Conservation (phyloP, 2,888 invertebrate genomes). For the Drosophila planitibia region DNA sequence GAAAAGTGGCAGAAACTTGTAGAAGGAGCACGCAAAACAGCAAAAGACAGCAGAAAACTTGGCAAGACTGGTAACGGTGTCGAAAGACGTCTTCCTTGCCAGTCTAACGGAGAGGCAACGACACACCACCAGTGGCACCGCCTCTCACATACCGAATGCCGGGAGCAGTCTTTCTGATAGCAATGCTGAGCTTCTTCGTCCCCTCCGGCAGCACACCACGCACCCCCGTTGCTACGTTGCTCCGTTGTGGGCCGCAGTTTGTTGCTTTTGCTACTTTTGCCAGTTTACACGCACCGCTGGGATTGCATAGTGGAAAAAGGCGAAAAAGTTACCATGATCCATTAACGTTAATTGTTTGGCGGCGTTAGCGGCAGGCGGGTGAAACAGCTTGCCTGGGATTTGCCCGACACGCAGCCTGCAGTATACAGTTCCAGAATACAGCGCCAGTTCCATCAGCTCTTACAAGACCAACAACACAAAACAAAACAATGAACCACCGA, state of each 20-base stretch:
- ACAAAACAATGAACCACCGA: constrained; percentile 45
- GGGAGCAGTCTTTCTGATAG: constrained; percentile 41
- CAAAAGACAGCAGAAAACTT: constrained; percentile 80
- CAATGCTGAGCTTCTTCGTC: constrained; percentile 32
- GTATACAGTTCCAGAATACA: constrained; percentile 17
- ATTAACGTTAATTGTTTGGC: constrained; percentile 82
- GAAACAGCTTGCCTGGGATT: constrained; percentile 76
- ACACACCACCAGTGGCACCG: constrained; percentile 10
- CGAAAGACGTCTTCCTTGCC: constrained; percentile 64
- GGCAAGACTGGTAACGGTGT: constrained; percentile 70
- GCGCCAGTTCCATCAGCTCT: constrained; percentile 28
- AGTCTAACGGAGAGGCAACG: constrained; percentile 53
- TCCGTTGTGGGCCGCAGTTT: constrained; percentile 41
- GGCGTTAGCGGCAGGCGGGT: constrained; percentile 52
- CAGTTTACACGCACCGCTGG: constrained; percentile 82
- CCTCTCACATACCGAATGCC: constrained; percentile 43
- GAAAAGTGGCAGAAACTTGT: constrained; percentile 74
- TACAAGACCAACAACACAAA: constrained; percentile 28
- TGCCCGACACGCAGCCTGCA: constrained; percentile 73
- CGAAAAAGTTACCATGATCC: constrained; percentile 82
- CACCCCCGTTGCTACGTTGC: neutral
- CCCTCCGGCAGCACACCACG: neutral
- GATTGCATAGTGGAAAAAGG: constrained; percentile 79
- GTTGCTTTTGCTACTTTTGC: constrained; percentile 80
- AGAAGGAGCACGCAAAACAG: constrained; percentile 74